Percentiles rank a stretch among this genome's conserved stretches.
Conservation (phyloP, 2,888 invertebrate species). For the Nephrotoma flavescens region DNA sequence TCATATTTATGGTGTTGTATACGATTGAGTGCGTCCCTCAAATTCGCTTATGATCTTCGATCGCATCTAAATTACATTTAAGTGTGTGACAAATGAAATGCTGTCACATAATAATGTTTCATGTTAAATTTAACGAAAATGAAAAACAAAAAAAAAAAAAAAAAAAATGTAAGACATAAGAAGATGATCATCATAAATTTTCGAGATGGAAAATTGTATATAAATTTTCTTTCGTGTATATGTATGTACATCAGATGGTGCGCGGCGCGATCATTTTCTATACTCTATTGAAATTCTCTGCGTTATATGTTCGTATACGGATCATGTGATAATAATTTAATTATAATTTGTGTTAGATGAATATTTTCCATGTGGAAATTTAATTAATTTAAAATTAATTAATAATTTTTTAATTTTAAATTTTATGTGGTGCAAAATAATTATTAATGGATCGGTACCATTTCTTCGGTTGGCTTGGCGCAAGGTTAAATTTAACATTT, state of each 20-base stretch:
- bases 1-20: neutral
- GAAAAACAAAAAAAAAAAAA: neutral
- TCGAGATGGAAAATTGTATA: neutral
- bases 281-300: neutral
- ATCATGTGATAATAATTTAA: neutral
- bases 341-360: neutral
- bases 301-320: neutral
- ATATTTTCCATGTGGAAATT: neutral
- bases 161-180: neutral
- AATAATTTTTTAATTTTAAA: neutral
- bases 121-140: neutral
- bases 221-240: neutral
- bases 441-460: neutral
- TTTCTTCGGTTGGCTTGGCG: too few species aligned
- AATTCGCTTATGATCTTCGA: neutral
- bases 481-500: too few species aligned
- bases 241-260: neutral
- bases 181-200: neutral
- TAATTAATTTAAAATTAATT: neutral
- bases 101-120: neutral
- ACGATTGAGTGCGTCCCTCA: neutral
- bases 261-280: neutral
- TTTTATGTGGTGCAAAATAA: neutral
- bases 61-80: neutral
- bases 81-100: neutral